phyloP scores from a whole-genome alignment of 37 sponge, comb jelly and placozoan species.

The Lycopodina hypogea region DNA sequence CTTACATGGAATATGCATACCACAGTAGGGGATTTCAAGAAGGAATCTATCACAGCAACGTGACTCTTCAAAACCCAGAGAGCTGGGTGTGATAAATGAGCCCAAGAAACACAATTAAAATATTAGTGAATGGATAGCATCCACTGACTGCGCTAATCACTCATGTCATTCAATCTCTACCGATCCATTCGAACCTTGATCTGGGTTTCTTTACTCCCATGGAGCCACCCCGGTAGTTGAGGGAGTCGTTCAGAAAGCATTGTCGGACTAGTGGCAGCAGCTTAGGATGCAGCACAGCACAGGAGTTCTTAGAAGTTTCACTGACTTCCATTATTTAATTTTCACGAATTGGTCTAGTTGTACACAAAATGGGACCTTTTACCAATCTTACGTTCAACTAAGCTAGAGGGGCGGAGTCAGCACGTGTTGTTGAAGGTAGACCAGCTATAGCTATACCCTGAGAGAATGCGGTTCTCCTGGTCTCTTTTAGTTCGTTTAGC shows the following conservation, averaged over 20 bases:
- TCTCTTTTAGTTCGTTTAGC: not conserved
- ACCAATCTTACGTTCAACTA: too few species aligned
- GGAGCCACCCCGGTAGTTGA: conserved; percentile 48
- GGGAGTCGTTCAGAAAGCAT: conserved; percentile 38
- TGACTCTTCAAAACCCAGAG: conserved; percentile 12
- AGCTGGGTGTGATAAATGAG: conserved; percentile 10
- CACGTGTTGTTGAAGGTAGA: too few species aligned
- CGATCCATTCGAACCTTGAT: conserved; percentile 19
- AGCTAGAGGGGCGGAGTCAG: too few species aligned
- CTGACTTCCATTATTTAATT: not conserved
- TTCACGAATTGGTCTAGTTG: not conserved
- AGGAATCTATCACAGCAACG: conserved; percentile 74
- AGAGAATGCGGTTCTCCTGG: not conserved
- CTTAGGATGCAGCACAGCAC: conserved; percentile 26
- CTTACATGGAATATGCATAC: conserved; percentile 71
- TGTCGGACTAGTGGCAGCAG: conserved; percentile 50
- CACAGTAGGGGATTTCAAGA: conserved; percentile 78
- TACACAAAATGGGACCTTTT: too few species aligned
- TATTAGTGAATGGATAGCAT: not conserved
- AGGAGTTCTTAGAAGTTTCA: conserved; percentile 22
- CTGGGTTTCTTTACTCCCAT: conserved; percentile 44
- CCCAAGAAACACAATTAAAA: not conserved
- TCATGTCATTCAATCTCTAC: not conserved
- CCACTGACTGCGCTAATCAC: too few species aligned
- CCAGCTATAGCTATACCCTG: too few species aligned